Conservation (phyloP, 2,888 invertebrate genomes). For the Dusona sp. region DNA sequence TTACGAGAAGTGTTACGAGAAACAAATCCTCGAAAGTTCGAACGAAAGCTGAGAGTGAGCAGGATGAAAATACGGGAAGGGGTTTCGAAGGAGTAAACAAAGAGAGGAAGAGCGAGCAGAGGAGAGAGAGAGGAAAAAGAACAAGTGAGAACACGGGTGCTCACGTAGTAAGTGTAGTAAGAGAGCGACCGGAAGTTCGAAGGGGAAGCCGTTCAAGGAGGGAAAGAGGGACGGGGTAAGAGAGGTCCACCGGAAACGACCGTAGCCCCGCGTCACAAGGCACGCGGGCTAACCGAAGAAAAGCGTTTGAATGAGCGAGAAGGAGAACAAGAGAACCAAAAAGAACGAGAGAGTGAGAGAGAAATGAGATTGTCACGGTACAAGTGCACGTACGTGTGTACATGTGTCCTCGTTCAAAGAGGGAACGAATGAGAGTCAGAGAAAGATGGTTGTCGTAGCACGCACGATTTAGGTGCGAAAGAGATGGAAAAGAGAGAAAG, state of each 20-base stretch:
- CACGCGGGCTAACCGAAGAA: conserved; percentile 69
- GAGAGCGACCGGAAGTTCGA: conserved; percentile 77
- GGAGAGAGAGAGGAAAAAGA: conserved; percentile 34
- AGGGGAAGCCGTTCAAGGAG: conserved; percentile 75
- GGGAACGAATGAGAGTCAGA: conserved; percentile 55
- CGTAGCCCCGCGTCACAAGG: conserved; percentile 75
- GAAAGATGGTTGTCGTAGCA: conserved; percentile 50
- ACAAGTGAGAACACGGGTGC: conserved; percentile 59
- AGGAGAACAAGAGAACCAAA: conserved; percentile 39
- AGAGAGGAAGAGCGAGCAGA: conserved; percentile 43
- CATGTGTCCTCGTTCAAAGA: conserved; percentile 63
- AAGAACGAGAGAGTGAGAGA: conserved; percentile 19
- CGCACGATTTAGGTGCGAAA: conserved; percentile 55
- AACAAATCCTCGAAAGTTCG: conserved; percentile 48
- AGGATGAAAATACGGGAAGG: conserved; percentile 31
- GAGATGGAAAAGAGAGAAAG: conserved; percentile 49
- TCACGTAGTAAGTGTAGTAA: conserved; percentile 79
- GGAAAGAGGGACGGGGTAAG: conserved; percentile 62
- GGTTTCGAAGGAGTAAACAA: conserved; percentile 10
- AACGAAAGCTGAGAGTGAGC: conserved; percentile 40
- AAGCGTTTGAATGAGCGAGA: conserved; percentile 35
- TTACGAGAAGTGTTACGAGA: conserved; percentile 16
- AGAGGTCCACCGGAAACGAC: conserved; percentile 79
- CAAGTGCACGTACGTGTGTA: conserved; percentile 25
- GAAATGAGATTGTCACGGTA: conserved; percentile 60